phyloP scores from a whole-genome alignment of 2,888 invertebrate species.

The Punctoribates punctum region DNA sequence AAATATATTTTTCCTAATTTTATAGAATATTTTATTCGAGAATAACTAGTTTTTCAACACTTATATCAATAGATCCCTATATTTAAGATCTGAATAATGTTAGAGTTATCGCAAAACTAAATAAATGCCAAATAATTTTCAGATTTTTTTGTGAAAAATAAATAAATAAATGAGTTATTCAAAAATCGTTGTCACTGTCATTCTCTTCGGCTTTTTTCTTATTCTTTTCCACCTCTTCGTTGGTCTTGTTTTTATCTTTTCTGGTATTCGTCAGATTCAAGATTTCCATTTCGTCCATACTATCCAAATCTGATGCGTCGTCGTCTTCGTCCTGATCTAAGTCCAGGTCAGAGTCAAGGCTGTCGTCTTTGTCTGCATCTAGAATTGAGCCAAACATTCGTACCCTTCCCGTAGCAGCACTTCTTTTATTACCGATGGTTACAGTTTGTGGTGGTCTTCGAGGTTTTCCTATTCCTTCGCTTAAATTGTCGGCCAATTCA shows the following conservation, averaged over 20 bases:
- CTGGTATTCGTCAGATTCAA: conserved; percentile 43
- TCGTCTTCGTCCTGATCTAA: conserved; percentile 60
- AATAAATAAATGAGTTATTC: neutral
- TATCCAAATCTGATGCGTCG: conserved; percentile 47
- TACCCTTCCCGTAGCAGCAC: conserved; percentile 39
- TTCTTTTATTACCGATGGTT: conserved; percentile 13
- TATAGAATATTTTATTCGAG: too few relatives aligned
- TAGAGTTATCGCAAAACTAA: neutral
- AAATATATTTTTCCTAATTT: too few relatives aligned
- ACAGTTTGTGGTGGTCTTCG: conserved; percentile 26
- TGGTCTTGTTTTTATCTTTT: neutral
- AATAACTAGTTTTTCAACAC: too few relatives aligned
- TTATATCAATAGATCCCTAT: too few relatives aligned
- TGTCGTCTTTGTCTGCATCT: conserved; percentile 52
- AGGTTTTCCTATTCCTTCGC: conserved; percentile 43
- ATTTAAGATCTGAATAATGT: neutral
- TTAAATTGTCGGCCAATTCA: conserved; percentile 52
- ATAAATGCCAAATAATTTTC: neutral
- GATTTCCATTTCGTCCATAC: conserved; percentile 48
- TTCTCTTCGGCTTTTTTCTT: neutral
- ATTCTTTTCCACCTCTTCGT: neutral
- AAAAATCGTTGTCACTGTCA: conserved; percentile 34
- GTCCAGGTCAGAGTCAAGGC: conserved; percentile 57
- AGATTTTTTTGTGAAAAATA: neutral
- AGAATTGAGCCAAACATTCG: conserved; percentile 62